These are phyloP conservation scores for Podiceps cristatus DNA, from an alignment of 2,113 vertebrate genomes.

Conservation along the genomic window DNA sequence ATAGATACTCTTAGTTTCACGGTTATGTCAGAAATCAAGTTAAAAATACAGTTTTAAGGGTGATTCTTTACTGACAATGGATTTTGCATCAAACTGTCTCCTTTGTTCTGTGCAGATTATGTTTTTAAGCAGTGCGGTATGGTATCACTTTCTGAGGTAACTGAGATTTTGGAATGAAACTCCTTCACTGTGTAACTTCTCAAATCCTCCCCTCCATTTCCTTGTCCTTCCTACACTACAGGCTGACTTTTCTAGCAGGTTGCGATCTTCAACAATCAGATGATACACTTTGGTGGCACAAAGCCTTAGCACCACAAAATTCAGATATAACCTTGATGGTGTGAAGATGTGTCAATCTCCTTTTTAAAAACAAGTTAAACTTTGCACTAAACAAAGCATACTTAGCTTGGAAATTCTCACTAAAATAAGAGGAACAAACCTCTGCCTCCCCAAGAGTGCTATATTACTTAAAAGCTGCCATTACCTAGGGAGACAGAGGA, in stretches of 20 bases:
- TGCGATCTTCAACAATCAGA: background rate
- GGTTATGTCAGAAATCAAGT: constrained; percentile 17
- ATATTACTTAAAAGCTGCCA: background rate
- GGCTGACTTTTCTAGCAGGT: background rate
- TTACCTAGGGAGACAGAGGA: background rate
- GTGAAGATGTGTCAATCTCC: background rate
- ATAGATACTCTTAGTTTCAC: constrained; percentile 2
- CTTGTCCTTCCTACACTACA: background rate
- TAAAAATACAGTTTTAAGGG: background rate
- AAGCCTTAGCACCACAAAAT: background rate
- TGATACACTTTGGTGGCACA: background rate
- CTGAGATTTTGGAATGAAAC: background rate
- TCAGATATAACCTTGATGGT: background rate
- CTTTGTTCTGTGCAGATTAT: background rate
- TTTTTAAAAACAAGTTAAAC: background rate
- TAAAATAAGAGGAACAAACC: background rate
- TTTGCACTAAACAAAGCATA: background rate
- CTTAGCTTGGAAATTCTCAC: background rate
- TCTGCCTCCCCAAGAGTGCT: background rate
- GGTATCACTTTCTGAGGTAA: background rate
- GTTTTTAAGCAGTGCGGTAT: background rate
- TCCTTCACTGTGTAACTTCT: background rate
- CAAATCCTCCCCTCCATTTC: background rate
- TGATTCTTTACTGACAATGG: background rate
- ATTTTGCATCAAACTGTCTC: background rate